Conservation (phyloP, 1,140 invertebrate genomes). For the Drosophila nikananu region DNA sequence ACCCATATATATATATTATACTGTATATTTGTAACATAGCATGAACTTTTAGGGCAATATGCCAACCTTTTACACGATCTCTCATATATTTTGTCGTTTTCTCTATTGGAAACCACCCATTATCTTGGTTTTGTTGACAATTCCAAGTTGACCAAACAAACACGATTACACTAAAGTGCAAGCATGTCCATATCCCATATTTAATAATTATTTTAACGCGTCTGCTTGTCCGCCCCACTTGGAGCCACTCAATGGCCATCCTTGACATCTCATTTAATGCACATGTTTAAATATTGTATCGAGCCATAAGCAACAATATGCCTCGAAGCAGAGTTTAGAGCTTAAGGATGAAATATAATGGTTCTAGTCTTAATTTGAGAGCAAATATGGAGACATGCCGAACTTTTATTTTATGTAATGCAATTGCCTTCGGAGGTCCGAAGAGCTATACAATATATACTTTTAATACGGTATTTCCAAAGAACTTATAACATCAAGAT, state of each 20-base stretch:
- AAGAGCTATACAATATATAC: constrained; percentile 48
- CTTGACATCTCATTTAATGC: neutral
- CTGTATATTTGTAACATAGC: constrained; percentile 64
- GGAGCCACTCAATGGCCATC: neutral
- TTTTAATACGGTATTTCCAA: constrained; percentile 31
- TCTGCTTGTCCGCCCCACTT: constrained; percentile 51
- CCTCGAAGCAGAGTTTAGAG: constrained; percentile 29
- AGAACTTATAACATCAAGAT: neutral
- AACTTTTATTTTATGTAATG: constrained; percentile 36
- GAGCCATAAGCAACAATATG: constrained; percentile 25
- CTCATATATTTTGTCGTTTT: constrained; percentile 75
- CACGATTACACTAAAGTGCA: constrained; percentile 43
- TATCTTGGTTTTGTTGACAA: constrained; percentile 44
- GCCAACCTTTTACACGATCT: constrained; percentile 75
- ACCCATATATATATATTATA: constrained; percentile 50
- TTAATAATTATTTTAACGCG: constrained; percentile 37
- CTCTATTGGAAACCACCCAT: constrained; percentile 55
- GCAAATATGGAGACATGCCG: constrained; percentile 37
- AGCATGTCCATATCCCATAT: constrained; percentile 39
- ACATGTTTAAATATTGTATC: constrained; percentile 21
- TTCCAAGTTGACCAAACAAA: constrained; percentile 36
- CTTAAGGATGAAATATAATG: constrained; percentile 30
- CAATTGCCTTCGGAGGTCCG: constrained; percentile 43
- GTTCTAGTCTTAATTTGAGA: constrained; percentile 54
- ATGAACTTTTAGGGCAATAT: constrained; percentile 62